Evolutionary conservation across 2,888 invertebrate species (phyloP).

Genomic region (Disparrhopalites patrizii): DNA sequence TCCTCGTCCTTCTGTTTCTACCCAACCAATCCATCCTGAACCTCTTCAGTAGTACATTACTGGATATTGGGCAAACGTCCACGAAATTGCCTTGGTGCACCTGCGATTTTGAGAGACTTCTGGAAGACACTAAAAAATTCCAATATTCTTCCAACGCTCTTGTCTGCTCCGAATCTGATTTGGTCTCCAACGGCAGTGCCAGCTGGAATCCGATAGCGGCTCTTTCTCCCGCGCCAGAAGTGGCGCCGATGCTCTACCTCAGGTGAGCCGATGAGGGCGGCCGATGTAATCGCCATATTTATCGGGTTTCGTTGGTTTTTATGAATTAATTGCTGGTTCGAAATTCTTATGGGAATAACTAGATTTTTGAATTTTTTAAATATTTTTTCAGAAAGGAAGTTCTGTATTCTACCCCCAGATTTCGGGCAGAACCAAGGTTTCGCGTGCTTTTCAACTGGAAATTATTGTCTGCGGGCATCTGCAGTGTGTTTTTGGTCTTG

Average conservation of each 20-base stretch:
- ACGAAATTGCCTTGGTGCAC: not conserved
- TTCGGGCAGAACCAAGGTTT: not conserved
- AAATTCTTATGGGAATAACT: too few species aligned
- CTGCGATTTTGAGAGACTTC: not conserved
- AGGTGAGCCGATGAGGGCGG: too few species aligned
- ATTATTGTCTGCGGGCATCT: not conserved
- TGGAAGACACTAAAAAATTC: too few species aligned
- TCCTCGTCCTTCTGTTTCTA: not conserved
- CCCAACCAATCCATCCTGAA: slow-evolving; percentile 5
- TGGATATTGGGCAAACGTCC: not conserved
- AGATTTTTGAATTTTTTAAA: too few species aligned
- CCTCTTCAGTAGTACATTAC: not conserved
- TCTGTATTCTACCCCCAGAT: not conserved
- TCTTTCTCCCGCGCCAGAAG: too few species aligned
- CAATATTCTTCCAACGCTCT: too few species aligned
- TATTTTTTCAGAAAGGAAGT: not conserved
- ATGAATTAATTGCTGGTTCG: too few species aligned
- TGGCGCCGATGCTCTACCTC: not conserved
- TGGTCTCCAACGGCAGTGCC: too few species aligned
- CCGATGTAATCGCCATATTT: too few species aligned
- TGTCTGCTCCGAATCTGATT: too few species aligned
- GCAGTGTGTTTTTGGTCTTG: not conserved
- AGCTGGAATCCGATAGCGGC: too few species aligned
- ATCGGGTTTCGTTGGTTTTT: too few species aligned
- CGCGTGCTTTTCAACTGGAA: not conserved